A percentile compares a stretch with the other conserved stretches of the same genome.
These are phyloP conservation scores for Sinella curviseta DNA, from an alignment of 1,140 invertebrate genomes.

Conservation along the genomic window DNA sequence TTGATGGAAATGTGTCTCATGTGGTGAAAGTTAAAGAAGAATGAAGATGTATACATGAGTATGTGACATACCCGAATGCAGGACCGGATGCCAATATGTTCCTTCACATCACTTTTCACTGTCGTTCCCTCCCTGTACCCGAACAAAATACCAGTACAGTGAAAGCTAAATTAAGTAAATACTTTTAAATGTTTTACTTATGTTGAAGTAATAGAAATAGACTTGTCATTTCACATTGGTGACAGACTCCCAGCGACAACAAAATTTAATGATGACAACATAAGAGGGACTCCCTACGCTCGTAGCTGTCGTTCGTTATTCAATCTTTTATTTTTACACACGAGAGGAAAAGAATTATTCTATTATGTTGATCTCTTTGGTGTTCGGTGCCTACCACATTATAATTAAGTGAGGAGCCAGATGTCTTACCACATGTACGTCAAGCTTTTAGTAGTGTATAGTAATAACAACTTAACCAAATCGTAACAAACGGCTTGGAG, in stretches of 20 bases:
- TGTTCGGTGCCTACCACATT: neutral
- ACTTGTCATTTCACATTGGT: conserved; percentile 2
- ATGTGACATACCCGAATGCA: neutral
- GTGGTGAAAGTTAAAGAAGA: neutral
- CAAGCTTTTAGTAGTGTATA: neutral
- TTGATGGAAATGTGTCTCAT: neutral
- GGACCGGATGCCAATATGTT: neutral
- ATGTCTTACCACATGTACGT: neutral
- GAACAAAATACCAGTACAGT: too few species aligned
- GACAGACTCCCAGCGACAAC: neutral
- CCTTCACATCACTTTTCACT: neutral
- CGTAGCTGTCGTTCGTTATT: neutral
- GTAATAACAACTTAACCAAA: too few species aligned
- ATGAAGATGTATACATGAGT: neutral
- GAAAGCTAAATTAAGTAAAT: too few species aligned
- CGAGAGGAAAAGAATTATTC: neutral
- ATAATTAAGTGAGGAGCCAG: neutral
- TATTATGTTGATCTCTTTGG: neutral
- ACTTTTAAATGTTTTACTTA: neutral
- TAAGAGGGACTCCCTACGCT: too few species aligned
- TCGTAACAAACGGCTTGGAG: neutral
- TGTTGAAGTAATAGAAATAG: neutral
- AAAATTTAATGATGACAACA: neutral
- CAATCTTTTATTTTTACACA: neutral
- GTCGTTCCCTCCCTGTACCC: too few species aligned